Percentiles rank a stretch among this genome's conserved stretches.
These are phyloP conservation scores for Calliphora vicina DNA, from an alignment of 1,140 invertebrate genomes.

Conservation along the genomic window DNA sequence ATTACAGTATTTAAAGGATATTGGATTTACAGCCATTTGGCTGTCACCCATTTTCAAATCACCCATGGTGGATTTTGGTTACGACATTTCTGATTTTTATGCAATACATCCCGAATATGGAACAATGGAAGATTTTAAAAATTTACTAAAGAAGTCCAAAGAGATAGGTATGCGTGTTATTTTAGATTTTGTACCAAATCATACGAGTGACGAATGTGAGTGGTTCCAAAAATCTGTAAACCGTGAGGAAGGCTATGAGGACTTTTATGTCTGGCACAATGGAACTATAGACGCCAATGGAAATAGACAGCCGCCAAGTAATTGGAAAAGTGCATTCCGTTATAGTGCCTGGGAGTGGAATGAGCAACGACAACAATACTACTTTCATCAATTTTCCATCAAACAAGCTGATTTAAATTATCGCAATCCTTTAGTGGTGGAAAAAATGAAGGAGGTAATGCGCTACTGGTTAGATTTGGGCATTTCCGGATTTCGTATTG, in stretches of 20 bases:
- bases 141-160: constrained; percentile 69
- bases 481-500: constrained; percentile 76
- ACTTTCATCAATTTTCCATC: constrained; percentile 64
- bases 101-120: constrained; percentile 76
- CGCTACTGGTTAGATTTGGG: constrained; percentile 76
- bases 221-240: constrained; percentile 76
- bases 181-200: constrained; percentile 71
- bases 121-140: constrained; percentile 75
- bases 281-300: constrained; percentile 52
- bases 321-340: constrained; percentile 65
- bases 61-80: constrained; percentile 73
- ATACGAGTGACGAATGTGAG: constrained; percentile 73
- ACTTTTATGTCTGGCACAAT: constrained; percentile 77
- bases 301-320: constrained; percentile 61
- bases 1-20: constrained; percentile 66
- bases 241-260: constrained; percentile 67
- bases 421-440: constrained; percentile 65
- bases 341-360: constrained; percentile 72
- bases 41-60: constrained; percentile 76
- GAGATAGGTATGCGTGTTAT: constrained; percentile 53
- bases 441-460: constrained; percentile 70
- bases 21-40: constrained; percentile 71
- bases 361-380: constrained; percentile 64
- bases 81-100: constrained; percentile 76
- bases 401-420: constrained; percentile 76